Base-by-base conservation (phyloP, 2,797 vertebrate genomes). In the Siniperca undulata region DNA sequence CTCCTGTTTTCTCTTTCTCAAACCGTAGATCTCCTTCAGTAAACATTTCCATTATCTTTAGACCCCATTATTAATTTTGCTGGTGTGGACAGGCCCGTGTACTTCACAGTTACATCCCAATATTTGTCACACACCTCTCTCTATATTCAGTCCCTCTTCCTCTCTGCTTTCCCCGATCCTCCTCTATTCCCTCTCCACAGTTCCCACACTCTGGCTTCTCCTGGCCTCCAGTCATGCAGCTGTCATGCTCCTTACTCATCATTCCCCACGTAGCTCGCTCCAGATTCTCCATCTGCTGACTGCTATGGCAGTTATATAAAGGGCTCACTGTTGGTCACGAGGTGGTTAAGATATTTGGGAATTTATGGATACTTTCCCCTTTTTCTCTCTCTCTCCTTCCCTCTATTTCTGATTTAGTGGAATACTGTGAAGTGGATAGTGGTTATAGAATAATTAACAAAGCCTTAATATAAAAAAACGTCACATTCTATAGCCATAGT, bases 231-330 rank as follows among this genome's bases (percentile, higher is more conserved):
- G 90, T 88, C 80, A 87, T 44, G 72, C 82, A 82, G 64, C 1
- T 14, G 81, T 91, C 83, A 80, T 78, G 86, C 86, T 90, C 69
- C 60, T 88, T 74, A 85, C 86, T 92, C 88, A 86, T 87, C 84
- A 40, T 79, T 86, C 82, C 42, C 70, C 62, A 9, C 61, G 55
- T 71, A 64, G 73, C 79, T 80, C 7, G 65, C 59, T 80, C 84
- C 78, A 82, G 61, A 85, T 87, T 85, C 68, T 58, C 77, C 74
- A 66, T 88, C 88, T 85, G 86, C 74, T 87, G 85, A 55, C 80
- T 73, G 58, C 70, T 13, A 13, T 4, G 36, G 36, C 50, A 6
- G 44, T 75, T 55, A 73, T 12, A 91, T 78, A 92, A 93, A 89
- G 78, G 66, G 52, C 59, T 58, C 69, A 40, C 77, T 91, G 89